A percentile compares a stretch with the other conserved stretches of the same genome.
These are phyloP conservation scores for Heliothis virescens DNA, from an alignment of 1,140 invertebrate species.

Conservation along the genomic window DNA sequence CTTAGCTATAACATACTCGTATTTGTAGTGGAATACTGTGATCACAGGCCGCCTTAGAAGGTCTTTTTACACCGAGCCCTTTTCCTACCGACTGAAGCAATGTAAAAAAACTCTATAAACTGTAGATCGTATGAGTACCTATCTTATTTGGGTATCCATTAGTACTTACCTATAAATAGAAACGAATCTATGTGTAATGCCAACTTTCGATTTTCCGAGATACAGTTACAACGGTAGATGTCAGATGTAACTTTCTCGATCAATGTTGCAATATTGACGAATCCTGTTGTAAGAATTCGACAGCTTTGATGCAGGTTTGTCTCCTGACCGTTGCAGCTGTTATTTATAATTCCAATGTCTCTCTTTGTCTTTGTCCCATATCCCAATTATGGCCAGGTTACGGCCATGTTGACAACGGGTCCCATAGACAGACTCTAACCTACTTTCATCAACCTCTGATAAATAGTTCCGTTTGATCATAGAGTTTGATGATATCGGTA, in stretches of 20 bases:
- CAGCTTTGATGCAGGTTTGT: not conserved
- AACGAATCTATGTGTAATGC: too few relatives aligned
- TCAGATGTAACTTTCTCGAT: slow-evolving; percentile 10
- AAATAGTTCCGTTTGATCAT: slow-evolving; percentile 1
- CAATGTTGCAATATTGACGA: slow-evolving; percentile 20
- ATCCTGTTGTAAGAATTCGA: slow-evolving; percentile 26
- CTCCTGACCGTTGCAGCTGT: slow-evolving; percentile 9
- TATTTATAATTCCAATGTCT: not conserved
- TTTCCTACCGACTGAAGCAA: too few relatives aligned
- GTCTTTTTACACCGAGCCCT: too few relatives aligned
- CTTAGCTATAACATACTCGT: too few relatives aligned
- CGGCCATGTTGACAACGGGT: slow-evolving; percentile 58
- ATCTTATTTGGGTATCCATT: too few relatives aligned
- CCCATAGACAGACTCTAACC: slow-evolving; percentile 17
- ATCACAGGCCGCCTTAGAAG: too few relatives aligned
- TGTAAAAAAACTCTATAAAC: too few relatives aligned
- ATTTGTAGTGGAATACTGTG: too few relatives aligned
- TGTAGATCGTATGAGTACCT: too few relatives aligned
- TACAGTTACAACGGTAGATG: slow-evolving; percentile 18
- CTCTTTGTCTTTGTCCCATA: slow-evolving; percentile 47
- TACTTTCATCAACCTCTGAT: slow-evolving; percentile 28
- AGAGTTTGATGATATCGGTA: slow-evolving; percentile 12
- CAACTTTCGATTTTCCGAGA: slow-evolving; percentile 1
- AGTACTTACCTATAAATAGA: too few relatives aligned
- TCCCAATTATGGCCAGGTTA: slow-evolving; percentile 65